These are phyloP conservation scores for Enteromius anoplus DNA, from an alignment of 2,797 vertebrate genomes.

Conservation along the genomic window DNA sequence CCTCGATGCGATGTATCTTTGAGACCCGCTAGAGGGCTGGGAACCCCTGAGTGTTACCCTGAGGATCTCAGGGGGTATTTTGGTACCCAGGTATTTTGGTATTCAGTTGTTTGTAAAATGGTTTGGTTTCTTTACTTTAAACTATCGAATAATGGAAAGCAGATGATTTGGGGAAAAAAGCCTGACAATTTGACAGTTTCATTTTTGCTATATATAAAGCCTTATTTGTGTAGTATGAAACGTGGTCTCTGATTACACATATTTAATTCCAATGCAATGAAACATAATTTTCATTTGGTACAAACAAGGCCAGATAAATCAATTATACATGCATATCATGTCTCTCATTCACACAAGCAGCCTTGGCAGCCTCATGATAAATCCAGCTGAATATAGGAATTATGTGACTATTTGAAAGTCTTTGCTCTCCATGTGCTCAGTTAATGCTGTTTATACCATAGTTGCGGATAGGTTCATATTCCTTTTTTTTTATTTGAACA, in stretches of 20 bases:
- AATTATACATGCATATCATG: conserved; percentile 31
- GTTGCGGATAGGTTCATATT: conserved; percentile 4
- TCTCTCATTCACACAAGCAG: conserved; percentile 12
- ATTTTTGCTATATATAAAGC: not conserved
- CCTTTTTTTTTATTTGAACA: not conserved
- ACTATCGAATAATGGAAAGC: not conserved
- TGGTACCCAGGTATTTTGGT: too few species aligned
- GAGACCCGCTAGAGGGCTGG: too few species aligned
- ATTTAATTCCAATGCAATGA: conserved; percentile 21
- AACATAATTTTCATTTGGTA: conserved; percentile 10
- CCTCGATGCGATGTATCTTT: too few species aligned
- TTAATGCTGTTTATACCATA: not conserved
- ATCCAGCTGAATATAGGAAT: conserved; percentile 29
- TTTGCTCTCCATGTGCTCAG: conserved; percentile 16
- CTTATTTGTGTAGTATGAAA: conserved; percentile 2
- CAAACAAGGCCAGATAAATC: conserved; percentile 43
- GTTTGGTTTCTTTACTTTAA: not conserved
- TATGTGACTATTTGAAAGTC: conserved; percentile 15
- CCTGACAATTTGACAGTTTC: not conserved
- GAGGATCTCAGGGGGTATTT: too few species aligned
- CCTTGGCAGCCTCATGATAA: conserved; percentile 22
- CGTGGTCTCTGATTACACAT: not conserved
- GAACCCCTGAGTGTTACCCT: too few species aligned
- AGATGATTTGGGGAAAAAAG: not conserved
- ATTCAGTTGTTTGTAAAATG: not conserved